These are phyloP conservation scores for Atrichornis clamosus DNA, from an alignment of 2,113 vertebrate genomes.

Conservation along the genomic window DNA sequence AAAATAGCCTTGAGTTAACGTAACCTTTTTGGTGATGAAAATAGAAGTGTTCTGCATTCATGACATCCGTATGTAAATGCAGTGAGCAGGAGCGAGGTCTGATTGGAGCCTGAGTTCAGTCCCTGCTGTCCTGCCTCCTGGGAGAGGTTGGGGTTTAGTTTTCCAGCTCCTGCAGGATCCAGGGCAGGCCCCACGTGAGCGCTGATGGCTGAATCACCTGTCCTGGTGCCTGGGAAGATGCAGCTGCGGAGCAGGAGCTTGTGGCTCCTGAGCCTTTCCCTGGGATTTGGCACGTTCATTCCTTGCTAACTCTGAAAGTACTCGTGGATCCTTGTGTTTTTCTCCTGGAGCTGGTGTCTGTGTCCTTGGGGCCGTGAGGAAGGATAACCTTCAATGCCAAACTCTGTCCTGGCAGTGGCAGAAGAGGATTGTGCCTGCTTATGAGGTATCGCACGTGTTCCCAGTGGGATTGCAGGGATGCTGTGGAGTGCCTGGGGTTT, in stretches of 20 bases:
- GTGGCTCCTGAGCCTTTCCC: not conserved
- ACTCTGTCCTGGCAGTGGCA: not conserved
- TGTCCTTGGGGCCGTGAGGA: not conserved
- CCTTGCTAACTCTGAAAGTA: not conserved
- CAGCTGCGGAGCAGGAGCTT: not conserved
- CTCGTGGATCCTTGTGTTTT: accelerated
- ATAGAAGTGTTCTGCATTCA: accelerated
- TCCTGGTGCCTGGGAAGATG: not conserved
- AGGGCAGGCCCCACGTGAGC: not conserved
- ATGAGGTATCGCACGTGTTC: not conserved
- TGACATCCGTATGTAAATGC: accelerated
- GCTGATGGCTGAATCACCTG: not conserved
- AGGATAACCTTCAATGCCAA: not conserved
- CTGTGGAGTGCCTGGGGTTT: not conserved
- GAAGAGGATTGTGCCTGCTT: constrained; percentile 44
- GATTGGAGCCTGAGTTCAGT: not conserved
- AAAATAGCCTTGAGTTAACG: accelerated
- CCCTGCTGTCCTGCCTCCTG: not conserved
- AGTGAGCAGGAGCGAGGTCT: accelerated
- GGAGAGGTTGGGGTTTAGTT: not conserved
- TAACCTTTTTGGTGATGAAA: accelerated
- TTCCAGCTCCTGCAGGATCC: not conserved
- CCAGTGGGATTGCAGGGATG: not conserved
- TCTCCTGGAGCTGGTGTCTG: not conserved
- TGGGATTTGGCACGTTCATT: accelerated